A percentile compares a stretch with the other conserved stretches of the same genome.
Conservation (phyloP, 2,113 vertebrate species). For the Onychorhynchus coronatus region DNA sequence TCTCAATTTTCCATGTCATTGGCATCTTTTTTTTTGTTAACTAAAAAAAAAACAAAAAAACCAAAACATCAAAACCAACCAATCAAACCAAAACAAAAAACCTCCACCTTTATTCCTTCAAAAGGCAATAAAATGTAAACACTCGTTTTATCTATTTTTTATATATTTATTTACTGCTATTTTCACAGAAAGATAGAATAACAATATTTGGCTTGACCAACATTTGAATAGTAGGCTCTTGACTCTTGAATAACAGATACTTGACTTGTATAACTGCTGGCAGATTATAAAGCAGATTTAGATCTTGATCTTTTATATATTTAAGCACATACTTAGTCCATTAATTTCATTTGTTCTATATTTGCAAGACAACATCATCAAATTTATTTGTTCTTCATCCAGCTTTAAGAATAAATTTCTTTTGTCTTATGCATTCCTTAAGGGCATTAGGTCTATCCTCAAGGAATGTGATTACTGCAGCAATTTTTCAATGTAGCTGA, state of each 20-base stretch:
- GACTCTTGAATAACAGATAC: neutral
- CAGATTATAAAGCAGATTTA: neutral
- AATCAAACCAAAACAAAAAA: neutral
- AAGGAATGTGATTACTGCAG: neutral
- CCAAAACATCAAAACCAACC: neutral
- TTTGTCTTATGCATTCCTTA: neutral
- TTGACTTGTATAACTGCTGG: neutral
- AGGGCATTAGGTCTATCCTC: neutral
- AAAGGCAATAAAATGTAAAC: neutral
- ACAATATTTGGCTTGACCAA: neutral
- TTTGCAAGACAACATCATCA: neutral
- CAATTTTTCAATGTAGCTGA: neutral
- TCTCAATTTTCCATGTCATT: neutral
- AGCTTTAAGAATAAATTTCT: neutral
- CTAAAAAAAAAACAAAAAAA: neutral
- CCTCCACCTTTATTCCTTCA: neutral
- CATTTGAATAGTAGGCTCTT: neutral
- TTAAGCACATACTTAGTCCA: neutral
- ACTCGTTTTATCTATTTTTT: neutral
- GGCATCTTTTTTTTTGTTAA: neutral
- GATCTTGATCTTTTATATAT: neutral
- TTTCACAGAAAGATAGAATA: neutral
- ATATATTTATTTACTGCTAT: too few relatives aligned
- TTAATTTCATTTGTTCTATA: neutral
- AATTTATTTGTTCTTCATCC: neutral